Evolutionary conservation across 2,113 vertebrate species (phyloP).

Genomic region (Calidris pugnax): DNA sequence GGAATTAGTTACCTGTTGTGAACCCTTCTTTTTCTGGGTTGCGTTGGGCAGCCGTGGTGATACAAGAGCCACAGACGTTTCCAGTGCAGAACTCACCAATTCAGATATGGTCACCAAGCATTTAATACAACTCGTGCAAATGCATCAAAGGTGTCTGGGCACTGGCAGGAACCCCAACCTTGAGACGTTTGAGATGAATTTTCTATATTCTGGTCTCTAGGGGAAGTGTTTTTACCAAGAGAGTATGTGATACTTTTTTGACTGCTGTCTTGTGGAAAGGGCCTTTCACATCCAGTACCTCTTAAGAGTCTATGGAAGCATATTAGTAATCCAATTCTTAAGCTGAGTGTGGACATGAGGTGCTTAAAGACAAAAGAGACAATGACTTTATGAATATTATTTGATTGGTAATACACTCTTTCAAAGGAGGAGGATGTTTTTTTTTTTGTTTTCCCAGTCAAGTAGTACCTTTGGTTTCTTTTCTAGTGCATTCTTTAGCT

Average conservation of each 20-base stretch:
- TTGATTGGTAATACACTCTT: not conserved
- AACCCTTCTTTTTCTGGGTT: not conserved
- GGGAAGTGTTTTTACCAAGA: not conserved
- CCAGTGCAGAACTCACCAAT: not conserved
- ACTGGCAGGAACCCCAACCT: not conserved
- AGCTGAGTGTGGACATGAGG: not conserved
- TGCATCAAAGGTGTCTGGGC: not conserved
- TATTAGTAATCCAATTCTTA: not conserved
- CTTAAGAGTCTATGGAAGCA: not conserved
- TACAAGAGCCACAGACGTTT: not conserved
- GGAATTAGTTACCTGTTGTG: not conserved
- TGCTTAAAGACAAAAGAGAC: not conserved
- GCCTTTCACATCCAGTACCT: not conserved
- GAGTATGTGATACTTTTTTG: not conserved
- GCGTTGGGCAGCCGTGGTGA: not conserved
- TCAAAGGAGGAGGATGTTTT: not conserved
- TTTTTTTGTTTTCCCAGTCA: not conserved
- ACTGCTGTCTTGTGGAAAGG: not conserved
- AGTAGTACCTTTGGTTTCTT: not conserved
- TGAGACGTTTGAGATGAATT: not conserved
- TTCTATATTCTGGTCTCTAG: not conserved
- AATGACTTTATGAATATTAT: not conserved
- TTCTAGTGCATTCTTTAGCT: not conserved
- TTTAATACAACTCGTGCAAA: not conserved
- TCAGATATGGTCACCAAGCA: not conserved